Base-by-base conservation (phyloP, 2,113 vertebrate species). In the Scartelaos histophorus region DNA sequence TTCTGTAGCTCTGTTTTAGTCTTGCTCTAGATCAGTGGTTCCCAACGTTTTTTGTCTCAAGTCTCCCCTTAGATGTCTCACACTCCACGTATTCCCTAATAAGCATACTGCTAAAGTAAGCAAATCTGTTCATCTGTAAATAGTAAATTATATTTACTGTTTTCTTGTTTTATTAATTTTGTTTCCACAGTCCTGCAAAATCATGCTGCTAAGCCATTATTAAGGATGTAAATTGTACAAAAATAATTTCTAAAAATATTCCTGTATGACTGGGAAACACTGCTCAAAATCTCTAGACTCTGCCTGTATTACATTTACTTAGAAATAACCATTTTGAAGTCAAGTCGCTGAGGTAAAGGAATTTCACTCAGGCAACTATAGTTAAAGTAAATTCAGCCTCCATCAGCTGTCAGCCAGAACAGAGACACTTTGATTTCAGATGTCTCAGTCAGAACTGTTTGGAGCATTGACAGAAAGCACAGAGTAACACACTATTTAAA, bases 401-500 rank as follows among this genome's bases (percentile, higher is more conserved):
- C 10, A 29, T 72, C 53, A 67, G 75, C 61, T 85, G 72, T 78
- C 72, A 78, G 62, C 38, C 5, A 22, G 21, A 17, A 65, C 66
- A 73, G 35, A 73, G 57, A 71, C 73, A 49, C 45, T 72, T 51
- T 76, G 57, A 21, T 51, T 62, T 7, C 46, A 43, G 76, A 43
- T 66, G 46, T 61, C 51, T 77, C 51, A 57, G 49, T 77, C 25
- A 0, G 51, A 70, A 82, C 78, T 60, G 56, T 16, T 69, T 78
- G 72, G 77, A 82, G 47, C 54, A 71, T 65, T 67, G 66, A 88
- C 70, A 70, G 46, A 74, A 67, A 79, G 71, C 66, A 82, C 70
- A 75, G 72, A 62, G 56, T 47, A 67, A 66, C 19, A 1, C 71
- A 74, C 82, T 88, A 88, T 90, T 93, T 88, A 92, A 91, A 75